Percentiles rank a stretch among this genome's conserved stretches.
phyloP scores from a whole-genome alignment of 2,888 invertebrate species.

The Ennomos erosarius region DNA sequence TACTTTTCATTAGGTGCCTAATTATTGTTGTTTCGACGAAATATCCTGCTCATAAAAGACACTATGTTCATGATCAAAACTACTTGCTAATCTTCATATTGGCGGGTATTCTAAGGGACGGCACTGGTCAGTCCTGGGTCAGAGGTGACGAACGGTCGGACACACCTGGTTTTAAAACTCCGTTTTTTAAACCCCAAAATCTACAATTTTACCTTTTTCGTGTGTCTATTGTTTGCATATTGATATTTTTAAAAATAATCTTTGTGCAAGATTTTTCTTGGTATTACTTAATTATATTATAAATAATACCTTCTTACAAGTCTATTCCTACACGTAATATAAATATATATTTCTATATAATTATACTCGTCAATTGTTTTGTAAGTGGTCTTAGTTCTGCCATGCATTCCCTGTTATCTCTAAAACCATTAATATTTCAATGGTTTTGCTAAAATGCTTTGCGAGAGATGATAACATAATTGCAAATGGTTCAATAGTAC shows the following conservation, averaged over 20 bases:
- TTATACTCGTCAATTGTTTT: slow-evolving; percentile 27
- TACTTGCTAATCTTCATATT: slow-evolving; percentile 63
- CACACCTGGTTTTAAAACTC: slow-evolving; percentile 63
- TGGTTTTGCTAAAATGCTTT: slow-evolving; percentile 39
- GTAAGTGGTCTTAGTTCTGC: slow-evolving; percentile 26
- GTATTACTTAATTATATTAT: slow-evolving; percentile 6
- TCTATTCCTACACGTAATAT: not conserved
- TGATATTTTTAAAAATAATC: too few relatives aligned
- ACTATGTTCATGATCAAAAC: slow-evolving; percentile 46
- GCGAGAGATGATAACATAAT: slow-evolving; percentile 35
- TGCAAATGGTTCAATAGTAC: slow-evolving; percentile 37
- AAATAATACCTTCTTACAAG: not conserved
- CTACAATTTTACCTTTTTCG: slow-evolving; percentile 27
- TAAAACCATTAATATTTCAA: slow-evolving; percentile 41
- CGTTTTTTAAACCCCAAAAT: slow-evolving; percentile 45
- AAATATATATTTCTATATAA: slow-evolving; percentile 2
- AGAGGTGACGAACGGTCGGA: slow-evolving; percentile 81
- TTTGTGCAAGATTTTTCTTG: slow-evolving; percentile 25
- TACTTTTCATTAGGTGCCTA: too few relatives aligned
- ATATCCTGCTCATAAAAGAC: not conserved
- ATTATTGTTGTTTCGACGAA: too few relatives aligned
- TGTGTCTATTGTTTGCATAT: slow-evolving; percentile 9
- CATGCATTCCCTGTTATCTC: slow-evolving; percentile 42
- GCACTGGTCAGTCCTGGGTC: slow-evolving; percentile 78
- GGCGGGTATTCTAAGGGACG: slow-evolving; percentile 50